phyloP scores from a whole-genome alignment of 2,888 invertebrate species.

The Hanleya hanleyi region DNA sequence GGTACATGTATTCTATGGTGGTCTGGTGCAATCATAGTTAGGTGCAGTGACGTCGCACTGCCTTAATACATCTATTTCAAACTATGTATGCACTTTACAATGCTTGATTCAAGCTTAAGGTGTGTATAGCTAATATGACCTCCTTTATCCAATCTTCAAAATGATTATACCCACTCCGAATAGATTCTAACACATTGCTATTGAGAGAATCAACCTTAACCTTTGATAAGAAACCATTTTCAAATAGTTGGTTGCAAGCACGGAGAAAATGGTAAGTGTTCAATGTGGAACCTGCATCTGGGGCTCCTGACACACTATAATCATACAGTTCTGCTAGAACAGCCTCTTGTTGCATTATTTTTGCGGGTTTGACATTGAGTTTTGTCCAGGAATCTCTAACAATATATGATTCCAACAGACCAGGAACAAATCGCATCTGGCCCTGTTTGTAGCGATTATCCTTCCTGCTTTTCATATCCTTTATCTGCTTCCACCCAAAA shows the following conservation, averaged over 20 bases:
- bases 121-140: no score
- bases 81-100: no score
- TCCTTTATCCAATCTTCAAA: no score
- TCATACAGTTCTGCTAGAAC: neutral
- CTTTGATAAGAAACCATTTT: neutral
- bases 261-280: neutral
- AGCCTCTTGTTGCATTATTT: conserved; percentile 5
- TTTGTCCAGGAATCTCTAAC: neutral
- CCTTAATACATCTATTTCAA: no score
- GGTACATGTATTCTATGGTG: no score
- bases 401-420: neutral
- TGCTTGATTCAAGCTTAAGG: no score
- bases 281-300: neutral
- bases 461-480: neutral
- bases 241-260: neutral
- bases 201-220: no score
- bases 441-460: neutral
- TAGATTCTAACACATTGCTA: no score
- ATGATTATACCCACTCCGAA: no score
- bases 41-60: no score
- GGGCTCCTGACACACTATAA: neutral
- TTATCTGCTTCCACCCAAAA: neutral
- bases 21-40: no score
- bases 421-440: neutral
- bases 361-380: neutral